Conservation (phyloP, 2,113 vertebrate species). For the Colinus virginianus region DNA sequence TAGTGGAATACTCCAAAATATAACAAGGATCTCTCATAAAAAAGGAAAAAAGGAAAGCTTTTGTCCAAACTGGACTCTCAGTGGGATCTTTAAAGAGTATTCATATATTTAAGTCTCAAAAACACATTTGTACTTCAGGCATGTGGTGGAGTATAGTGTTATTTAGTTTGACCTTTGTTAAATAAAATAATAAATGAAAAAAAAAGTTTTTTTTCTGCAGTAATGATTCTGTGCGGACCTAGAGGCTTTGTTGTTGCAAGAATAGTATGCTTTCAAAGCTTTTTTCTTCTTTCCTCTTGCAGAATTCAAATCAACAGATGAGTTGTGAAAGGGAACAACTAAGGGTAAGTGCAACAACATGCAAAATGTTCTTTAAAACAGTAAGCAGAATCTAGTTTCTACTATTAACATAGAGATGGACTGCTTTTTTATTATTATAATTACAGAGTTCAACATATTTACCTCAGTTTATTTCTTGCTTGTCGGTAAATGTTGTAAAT, state of each 20-base stretch:
- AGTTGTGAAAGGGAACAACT: conserved; percentile 87
- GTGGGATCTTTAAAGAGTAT: not conserved
- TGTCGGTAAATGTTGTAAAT: conserved; percentile 52
- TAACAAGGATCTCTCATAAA: not conserved
- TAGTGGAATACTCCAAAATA: not conserved
- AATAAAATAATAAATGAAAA: not conserved
- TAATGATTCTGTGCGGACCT: not conserved
- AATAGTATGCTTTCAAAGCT: conserved; percentile 35
- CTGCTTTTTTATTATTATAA: conserved; percentile 1
- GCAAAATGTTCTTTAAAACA: not conserved
- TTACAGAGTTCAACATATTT: conserved; percentile 41
- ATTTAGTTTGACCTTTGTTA: not conserved
- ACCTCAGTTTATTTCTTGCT: conserved; percentile 53
- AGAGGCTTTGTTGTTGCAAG: not conserved
- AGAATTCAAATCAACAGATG: conserved; percentile 89
- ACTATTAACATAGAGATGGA: conserved; percentile 21
- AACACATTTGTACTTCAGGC: not conserved
- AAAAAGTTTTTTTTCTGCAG: rapidly evolving
- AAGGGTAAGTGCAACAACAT: conserved; percentile 82
- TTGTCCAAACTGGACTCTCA: not conserved
- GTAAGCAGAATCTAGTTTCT: conserved; percentile 40
- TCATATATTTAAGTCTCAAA: not conserved
- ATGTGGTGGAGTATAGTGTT: not conserved
- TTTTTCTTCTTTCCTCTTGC: not conserved
- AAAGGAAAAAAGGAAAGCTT: not conserved